Conservation (phyloP, 2,888 invertebrate genomes). For the Cryptus viduatorius region DNA sequence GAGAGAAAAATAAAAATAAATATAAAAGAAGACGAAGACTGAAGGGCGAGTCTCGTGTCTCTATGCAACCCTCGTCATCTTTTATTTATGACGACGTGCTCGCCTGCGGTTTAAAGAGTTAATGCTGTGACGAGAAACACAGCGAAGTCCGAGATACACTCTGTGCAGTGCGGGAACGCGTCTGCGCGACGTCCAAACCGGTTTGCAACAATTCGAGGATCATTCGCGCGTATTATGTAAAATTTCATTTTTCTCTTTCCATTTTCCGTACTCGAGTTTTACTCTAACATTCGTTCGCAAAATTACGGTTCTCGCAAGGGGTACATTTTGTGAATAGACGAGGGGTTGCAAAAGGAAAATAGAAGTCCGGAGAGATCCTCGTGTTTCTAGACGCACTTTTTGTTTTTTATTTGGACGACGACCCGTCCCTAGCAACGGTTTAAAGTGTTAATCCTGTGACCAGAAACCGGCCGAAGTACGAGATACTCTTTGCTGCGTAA, state of each 20-base stretch:
- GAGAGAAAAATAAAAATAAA: slow-evolving; percentile 14
- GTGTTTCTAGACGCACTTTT: no score
- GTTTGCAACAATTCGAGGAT: slow-evolving; percentile 58
- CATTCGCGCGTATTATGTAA: slow-evolving; percentile 7
- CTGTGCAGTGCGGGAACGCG: slow-evolving; percentile 20
- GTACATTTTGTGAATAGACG: background rate
- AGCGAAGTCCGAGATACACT: slow-evolving; percentile 41
- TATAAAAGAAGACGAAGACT: background rate
- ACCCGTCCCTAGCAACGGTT: background rate
- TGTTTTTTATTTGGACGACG: background rate
- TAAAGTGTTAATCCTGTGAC: no score
- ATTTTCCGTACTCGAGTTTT: background rate
- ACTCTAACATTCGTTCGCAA: background rate
- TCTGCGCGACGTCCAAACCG: slow-evolving; percentile 60
- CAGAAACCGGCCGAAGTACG: no score
- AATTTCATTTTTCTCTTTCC: background rate
- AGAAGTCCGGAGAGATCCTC: no score
- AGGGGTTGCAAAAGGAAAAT: background rate
- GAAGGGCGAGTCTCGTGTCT: slow-evolving; percentile 40
- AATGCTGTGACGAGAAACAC: slow-evolving; percentile 56
- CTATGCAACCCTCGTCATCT: slow-evolving; percentile 60
- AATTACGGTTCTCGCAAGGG: background rate
- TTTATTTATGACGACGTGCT: slow-evolving; percentile 66
- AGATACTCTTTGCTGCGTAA: no score
- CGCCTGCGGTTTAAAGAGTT: slow-evolving; percentile 65